These are phyloP conservation scores for Drosophila phalerata DNA, from an alignment of 2,888 invertebrate species.

Conservation along the genomic window DNA sequence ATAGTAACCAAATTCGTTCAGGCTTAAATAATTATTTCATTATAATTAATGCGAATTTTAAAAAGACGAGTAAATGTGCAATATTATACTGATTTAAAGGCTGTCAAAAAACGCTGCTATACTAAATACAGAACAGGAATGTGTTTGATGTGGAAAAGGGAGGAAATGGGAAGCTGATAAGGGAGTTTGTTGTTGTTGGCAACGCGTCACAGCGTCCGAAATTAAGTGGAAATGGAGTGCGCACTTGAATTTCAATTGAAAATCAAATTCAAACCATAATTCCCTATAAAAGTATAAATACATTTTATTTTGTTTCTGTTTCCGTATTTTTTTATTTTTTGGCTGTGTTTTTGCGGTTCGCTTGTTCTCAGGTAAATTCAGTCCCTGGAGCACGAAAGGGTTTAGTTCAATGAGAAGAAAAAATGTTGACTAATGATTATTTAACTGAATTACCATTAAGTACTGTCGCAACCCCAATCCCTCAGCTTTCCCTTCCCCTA, in stretches of 20 bases:
- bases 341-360: slow-evolving; percentile 21
- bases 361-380: slow-evolving; percentile 20
- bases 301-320: slow-evolving; percentile 19
- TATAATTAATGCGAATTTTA: slow-evolving; percentile 32
- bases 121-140: slow-evolving; percentile 13
- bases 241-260: slow-evolving; percentile 80
- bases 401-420: slow-evolving; percentile 8
- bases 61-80: slow-evolving; percentile 1
- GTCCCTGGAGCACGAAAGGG: slow-evolving; percentile 30
- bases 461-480: slow-evolving; percentile 20
- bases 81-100: slow-evolving; percentile 13
- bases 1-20: slow-evolving; percentile 11
- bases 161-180: background rate
- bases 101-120: slow-evolving; percentile 4
- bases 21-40: slow-evolving; percentile 43
- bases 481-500: background rate
- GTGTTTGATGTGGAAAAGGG: background rate
- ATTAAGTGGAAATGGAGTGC: slow-evolving; percentile 79
- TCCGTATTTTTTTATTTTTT: slow-evolving; percentile 27
- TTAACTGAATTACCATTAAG: slow-evolving; percentile 80
- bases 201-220: slow-evolving; percentile 70
- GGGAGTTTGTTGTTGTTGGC: slow-evolving; percentile 41
- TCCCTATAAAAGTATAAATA: slow-evolving; percentile 68
- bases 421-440: slow-evolving; percentile 76
- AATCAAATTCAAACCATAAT: slow-evolving; percentile 34